Conservation (phyloP, 2,113 vertebrate species). For the Micromys minutus region DNA sequence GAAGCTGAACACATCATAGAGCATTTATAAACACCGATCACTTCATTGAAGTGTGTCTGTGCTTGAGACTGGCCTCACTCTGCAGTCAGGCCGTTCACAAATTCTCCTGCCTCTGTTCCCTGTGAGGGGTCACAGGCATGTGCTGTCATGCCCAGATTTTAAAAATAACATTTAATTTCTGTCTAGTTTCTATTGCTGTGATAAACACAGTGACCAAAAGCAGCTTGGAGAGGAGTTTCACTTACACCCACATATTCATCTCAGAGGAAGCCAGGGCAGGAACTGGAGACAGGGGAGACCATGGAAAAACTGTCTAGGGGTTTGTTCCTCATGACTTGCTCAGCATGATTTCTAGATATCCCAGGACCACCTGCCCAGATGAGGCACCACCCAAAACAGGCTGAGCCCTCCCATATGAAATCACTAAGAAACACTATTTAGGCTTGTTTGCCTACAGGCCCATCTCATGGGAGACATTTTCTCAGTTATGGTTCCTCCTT, state of each 20-base stretch:
- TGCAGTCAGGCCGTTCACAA: neutral
- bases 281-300: neutral
- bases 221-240: neutral
- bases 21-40: slow-evolving; percentile 54
- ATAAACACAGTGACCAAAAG: neutral
- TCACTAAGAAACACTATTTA: neutral
- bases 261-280: neutral
- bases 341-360: neutral
- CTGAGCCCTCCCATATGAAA: neutral
- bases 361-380: neutral
- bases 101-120: neutral
- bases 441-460: neutral
- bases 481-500: neutral
- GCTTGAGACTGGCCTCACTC: neutral
- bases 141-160: neutral
- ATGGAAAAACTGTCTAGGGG: neutral
- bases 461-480: neutral
- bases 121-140: neutral
- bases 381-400: neutral
- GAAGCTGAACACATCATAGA: slow-evolving; percentile 52
- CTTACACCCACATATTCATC: neutral
- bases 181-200: neutral
- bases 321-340: neutral
- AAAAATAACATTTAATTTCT: neutral
- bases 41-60: neutral